Conservation (phyloP, 2,888 invertebrate species). For the Zhuqinia jingwanae region DNA sequence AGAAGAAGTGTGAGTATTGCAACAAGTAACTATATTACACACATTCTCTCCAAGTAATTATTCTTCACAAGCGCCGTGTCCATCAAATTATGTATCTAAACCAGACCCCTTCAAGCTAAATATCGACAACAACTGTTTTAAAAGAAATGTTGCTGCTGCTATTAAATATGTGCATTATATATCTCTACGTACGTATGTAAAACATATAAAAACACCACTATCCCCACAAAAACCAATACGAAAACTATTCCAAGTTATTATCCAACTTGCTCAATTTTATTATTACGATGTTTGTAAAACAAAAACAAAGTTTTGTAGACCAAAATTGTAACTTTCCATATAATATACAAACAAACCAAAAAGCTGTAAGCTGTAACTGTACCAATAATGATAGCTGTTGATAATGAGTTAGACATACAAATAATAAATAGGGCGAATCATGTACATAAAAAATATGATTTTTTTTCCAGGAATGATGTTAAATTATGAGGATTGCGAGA, state of each 20-base stretch:
- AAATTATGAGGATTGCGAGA: neutral
- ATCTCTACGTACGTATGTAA: neutral
- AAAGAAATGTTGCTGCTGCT: no score
- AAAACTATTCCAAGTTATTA: constrained; percentile 28
- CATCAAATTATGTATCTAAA: constrained; percentile 47
- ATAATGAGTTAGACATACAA: no score
- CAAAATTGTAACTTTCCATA: no score
- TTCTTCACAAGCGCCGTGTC: constrained; percentile 25
- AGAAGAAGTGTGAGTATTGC: no score
- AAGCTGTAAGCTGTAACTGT: no score
- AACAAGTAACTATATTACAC: no score
- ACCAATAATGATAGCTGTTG: no score
- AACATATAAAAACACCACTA: neutral
- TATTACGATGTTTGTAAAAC: neutral
- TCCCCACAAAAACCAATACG: constrained; percentile 44
- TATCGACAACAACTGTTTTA: neutral
- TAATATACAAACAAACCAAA: no score
- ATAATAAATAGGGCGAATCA: constrained; percentile 22
- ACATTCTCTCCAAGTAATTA: constrained; percentile 55
- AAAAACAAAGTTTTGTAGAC: neutral
- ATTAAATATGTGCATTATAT: neutral
- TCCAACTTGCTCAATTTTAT: neutral
- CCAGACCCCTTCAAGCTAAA: constrained; percentile 20
- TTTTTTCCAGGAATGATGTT: neutral
- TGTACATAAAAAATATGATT: constrained; percentile 10